Evolutionary conservation across 1,140 invertebrate genomes (phyloP).

Genomic region (Drosophila miranda): DNA sequence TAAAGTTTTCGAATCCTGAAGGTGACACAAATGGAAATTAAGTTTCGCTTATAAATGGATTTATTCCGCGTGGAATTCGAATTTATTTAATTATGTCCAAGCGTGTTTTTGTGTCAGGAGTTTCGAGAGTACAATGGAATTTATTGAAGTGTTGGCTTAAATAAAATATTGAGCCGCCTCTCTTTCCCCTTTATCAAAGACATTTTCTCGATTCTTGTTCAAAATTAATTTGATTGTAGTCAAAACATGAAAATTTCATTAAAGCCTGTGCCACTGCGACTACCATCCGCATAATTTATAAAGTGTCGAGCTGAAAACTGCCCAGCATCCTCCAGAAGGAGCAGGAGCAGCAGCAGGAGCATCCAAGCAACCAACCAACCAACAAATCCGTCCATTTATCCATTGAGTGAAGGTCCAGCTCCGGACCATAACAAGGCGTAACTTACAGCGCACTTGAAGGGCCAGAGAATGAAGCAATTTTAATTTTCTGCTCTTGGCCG

Average conservation of each 20-base stretch:
- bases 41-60: constrained; percentile 19
- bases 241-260: constrained; percentile 58
- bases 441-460: constrained; percentile 53
- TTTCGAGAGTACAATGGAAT: not conserved
- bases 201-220: not conserved
- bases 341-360: not conserved
- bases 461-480: constrained; percentile 72
- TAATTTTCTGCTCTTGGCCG: constrained; percentile 65
- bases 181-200: not conserved
- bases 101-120: not conserved
- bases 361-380: constrained; percentile 16
- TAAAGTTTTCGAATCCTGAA: constrained; percentile 24
- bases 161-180: not conserved
- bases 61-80: not conserved
- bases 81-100: constrained; percentile 39
- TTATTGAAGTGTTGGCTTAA: too few relatives aligned
- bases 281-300: constrained; percentile 65
- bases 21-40: constrained; percentile 28
- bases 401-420: constrained; percentile 39
- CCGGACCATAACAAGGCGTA: constrained; percentile 56
- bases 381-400: constrained; percentile 48
- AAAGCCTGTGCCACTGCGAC: constrained; percentile 47
- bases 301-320: constrained; percentile 72
- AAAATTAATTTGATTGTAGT: constrained; percentile 28
- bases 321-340: not conserved